Evolutionary conservation across 2,113 vertebrate genomes (phyloP).

Genomic region (Nycticryphes semicollaris): DNA sequence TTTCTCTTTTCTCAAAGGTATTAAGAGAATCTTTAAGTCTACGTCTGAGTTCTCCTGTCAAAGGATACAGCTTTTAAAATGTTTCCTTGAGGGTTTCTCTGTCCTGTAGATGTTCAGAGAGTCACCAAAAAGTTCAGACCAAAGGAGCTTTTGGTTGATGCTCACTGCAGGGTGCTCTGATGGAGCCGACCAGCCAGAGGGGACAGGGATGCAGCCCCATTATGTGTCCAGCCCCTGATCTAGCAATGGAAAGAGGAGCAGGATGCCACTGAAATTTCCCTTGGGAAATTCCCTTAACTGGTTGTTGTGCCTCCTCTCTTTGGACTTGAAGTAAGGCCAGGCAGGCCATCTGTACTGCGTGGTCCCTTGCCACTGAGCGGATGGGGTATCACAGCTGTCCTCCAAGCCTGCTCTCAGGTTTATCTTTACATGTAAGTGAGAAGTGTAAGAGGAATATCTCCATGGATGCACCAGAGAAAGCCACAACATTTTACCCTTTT

Average conservation of each 20-base stretch:
- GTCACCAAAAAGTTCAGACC: background rate
- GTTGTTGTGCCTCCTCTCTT: background rate
- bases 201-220: background rate
- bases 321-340: background rate
- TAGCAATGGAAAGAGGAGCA: background rate
- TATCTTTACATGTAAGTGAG: slow-evolving; percentile 14
- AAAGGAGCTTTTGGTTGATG: background rate
- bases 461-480: background rate
- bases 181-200: background rate
- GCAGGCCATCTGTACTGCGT: background rate
- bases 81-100: background rate
- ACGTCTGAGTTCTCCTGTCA: background rate
- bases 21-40: background rate
- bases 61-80: background rate
- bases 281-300: background rate
- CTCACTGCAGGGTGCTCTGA: background rate
- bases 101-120: background rate
- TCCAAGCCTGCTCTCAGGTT: background rate
- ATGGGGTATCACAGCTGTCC: background rate
- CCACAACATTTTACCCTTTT: background rate
- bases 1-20: background rate
- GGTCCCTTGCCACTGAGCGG: background rate
- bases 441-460: background rate
- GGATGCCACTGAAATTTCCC: background rate
- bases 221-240: background rate